Evolutionary conservation across 2,888 invertebrate genomes (phyloP), one percentile per base, ranked within the genome.

Genomic region (Exocentrus adspersus): DNA sequence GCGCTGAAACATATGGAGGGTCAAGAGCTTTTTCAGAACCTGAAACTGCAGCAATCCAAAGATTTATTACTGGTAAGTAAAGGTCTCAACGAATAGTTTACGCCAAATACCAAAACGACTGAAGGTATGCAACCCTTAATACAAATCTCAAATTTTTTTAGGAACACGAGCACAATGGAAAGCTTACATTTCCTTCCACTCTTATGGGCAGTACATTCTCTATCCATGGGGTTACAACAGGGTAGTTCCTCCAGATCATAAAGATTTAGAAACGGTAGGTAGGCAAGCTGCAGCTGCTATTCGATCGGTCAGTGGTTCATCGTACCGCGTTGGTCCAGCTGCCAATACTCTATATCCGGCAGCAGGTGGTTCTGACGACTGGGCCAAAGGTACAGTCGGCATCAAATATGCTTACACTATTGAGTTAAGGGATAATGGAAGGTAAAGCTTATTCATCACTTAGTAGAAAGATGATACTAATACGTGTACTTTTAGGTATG

Each of bases 331-430:
- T 0, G 94, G 94, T 9, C 88, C 92, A 51, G 90, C 93, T 16
- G 92, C 91, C 46, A 87, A 87, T n/a, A 87, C 91, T 0, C 84
- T 94, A 1, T 94, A 94, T 79, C 90, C 94, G 0, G 92, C 92
- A 1, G 84, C 92, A 24, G 94, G 94, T 1, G 93, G 93, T 10
- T 92, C 93, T 0, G 93, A 94, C 75, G 96, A 97, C 81, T 97
- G 95, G 94, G 96, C 95, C 5, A 95, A 96, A 81, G 93, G 92
- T 0, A 85, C 87, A 41, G 88, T 90, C 6, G 88, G 88, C 37
- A 90, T 97, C 68, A 95, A 94, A 79, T 97, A 95, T 79, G 84
- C 95, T 1, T 97, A 92, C 83, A 96, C 96, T 0, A 86, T 97
- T 60, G 97, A 97, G 84, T 86, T 97, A 57, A 87, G 94, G 56